Conservation (phyloP, 2,888 invertebrate species). For the Torymus auratus region DNA sequence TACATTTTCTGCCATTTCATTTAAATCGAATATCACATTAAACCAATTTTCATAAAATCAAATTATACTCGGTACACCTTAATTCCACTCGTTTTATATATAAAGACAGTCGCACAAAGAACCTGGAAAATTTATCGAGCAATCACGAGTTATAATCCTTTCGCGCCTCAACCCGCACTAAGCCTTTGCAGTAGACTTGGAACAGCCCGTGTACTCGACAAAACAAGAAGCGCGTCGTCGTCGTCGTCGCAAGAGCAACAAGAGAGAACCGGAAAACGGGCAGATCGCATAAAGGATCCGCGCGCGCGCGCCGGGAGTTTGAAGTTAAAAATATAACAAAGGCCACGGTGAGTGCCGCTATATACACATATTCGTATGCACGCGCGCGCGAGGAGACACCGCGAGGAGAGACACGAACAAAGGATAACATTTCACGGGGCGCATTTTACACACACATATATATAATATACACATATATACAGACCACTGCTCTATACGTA, state of each 20-base stretch:
- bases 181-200: not conserved
- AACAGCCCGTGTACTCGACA: not conserved
- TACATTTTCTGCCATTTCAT: no score
- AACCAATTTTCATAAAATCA: no score
- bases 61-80: no score
- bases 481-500: no score
- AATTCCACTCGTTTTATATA: not conserved
- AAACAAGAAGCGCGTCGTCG: no score
- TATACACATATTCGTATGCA: no score
- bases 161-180: no score
- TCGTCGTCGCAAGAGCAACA: not conserved
- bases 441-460: conserved; percentile 1
- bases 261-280: conserved; percentile 25
- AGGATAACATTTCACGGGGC: conserved; percentile 45
- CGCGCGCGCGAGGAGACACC: not conserved
- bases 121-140: no score
- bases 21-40: no score
- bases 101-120: not conserved
- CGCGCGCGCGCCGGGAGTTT: conserved; percentile 4
- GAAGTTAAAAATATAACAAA: conserved; percentile 49
- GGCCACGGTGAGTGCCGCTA: conserved; percentile 12
- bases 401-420: conserved; percentile 43
- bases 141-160: no score
- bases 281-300: conserved; percentile 31
- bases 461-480: not conserved